A percentile compares a stretch with the other conserved stretches of the same genome.
Conservation (phyloP, 2,113 vertebrate species). For the Grus americana region DNA sequence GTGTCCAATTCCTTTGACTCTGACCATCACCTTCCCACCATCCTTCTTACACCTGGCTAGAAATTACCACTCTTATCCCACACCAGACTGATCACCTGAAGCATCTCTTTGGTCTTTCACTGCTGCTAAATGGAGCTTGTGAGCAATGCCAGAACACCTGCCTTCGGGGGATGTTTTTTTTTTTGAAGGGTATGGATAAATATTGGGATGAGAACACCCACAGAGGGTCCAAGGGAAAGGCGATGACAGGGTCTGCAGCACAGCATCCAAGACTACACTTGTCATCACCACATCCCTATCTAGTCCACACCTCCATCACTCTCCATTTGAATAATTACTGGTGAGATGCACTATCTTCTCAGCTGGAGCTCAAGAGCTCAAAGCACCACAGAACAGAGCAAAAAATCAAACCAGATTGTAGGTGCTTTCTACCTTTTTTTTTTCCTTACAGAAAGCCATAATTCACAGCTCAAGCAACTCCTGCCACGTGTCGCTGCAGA, state of each 20-base stretch:
- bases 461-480: not conserved
- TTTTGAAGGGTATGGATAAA: not conserved
- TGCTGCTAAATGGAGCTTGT: not conserved
- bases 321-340: not conserved
- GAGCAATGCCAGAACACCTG: not conserved
- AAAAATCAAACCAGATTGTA: not conserved
- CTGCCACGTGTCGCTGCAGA: not conserved
- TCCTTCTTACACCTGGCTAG: not conserved
- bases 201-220: not conserved
- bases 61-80: not conserved
- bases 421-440: not conserved
- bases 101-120: not conserved
- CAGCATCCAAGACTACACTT: not conserved
- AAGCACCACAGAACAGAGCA: too few species aligned
- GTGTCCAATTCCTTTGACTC: not conserved
- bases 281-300: rapidly evolving
- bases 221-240: not conserved
- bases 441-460: not conserved
- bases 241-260: not conserved
- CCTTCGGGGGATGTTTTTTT: not conserved
- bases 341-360: not conserved
- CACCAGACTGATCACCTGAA: not conserved
- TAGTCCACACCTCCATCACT: rapidly evolving
- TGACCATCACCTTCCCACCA: not conserved
- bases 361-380: too few species aligned